Evolutionary conservation across 2,888 invertebrate species (phyloP).

Genomic region (Polydrusus pterygomalis): DNA sequence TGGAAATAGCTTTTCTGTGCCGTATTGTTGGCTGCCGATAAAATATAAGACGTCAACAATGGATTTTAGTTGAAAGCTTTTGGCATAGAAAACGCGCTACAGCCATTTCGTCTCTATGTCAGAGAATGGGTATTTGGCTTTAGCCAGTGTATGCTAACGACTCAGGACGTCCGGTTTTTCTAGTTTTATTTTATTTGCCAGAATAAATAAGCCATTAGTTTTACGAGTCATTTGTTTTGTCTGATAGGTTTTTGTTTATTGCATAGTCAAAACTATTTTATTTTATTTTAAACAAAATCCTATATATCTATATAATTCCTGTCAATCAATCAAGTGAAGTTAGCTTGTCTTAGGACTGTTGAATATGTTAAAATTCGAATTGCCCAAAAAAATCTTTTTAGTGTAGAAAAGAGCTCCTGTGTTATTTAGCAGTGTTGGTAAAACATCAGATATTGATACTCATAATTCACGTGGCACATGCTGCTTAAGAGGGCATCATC

Average conservation of each 20-base stretch:
- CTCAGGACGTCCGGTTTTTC: conserved; percentile 70
- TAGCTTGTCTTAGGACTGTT: too few relatives aligned
- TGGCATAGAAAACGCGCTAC: conserved; percentile 59
- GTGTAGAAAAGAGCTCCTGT: too few relatives aligned
- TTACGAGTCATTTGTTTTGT: conserved; percentile 64
- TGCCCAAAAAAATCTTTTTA: too few relatives aligned
- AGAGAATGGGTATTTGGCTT: conserved; percentile 68
- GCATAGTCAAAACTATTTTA: neutral
- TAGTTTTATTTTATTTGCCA: conserved; percentile 67
- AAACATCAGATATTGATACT: too few relatives aligned
- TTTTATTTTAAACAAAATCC: conserved; percentile 26
- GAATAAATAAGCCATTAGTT: conserved; percentile 70
- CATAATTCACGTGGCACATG: too few relatives aligned
- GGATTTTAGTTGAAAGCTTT: conserved; percentile 69
- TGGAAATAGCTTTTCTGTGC: conserved; percentile 71
- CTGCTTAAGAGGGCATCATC: too few relatives aligned
- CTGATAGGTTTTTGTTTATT: conserved; percentile 33
- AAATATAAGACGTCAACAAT: conserved; percentile 73
- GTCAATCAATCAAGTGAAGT: too few relatives aligned
- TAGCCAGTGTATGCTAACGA: conserved; percentile 68
- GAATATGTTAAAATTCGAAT: too few relatives aligned
- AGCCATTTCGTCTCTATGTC: conserved; percentile 49
- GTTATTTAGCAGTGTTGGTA: too few relatives aligned
- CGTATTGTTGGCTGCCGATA: conserved; percentile 71
- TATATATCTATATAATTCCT: too few relatives aligned